These are phyloP conservation scores for Hylaea fasciaria DNA, from an alignment of 2,888 invertebrate species.

Conservation along the genomic window DNA sequence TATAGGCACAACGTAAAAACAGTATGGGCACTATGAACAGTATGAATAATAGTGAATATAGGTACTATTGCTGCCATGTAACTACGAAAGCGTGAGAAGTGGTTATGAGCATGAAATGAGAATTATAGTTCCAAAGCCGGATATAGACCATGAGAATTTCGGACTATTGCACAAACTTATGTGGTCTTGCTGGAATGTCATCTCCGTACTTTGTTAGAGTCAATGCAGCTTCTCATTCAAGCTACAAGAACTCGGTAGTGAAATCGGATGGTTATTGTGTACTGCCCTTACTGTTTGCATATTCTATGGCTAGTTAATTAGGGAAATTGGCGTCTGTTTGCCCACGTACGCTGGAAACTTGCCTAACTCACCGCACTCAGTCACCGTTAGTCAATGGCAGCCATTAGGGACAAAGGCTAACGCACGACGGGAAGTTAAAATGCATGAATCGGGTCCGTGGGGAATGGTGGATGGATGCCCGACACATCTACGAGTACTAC, in stretches of 20 bases:
- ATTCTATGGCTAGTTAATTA: conserved; percentile 70
- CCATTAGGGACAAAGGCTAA: conserved; percentile 39
- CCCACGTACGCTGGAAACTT: conserved; percentile 64
- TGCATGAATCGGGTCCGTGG: conserved; percentile 38
- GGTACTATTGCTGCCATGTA: too few relatives aligned
- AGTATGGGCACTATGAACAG: not conserved
- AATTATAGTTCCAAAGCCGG: too few relatives aligned
- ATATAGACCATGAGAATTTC: too few relatives aligned
- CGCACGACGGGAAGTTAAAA: conserved; percentile 41
- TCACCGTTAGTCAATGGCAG: conserved; percentile 38
- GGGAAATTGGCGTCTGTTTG: conserved; percentile 73
- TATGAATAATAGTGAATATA: too few relatives aligned
- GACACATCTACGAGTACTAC: conserved; percentile 2
- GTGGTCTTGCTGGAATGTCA: too few relatives aligned
- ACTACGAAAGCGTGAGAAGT: too few relatives aligned
- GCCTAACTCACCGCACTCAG: conserved; percentile 56
- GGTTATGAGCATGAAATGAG: too few relatives aligned
- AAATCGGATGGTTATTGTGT: not conserved
- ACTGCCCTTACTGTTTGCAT: conserved; percentile 19
- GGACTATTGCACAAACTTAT: too few relatives aligned
- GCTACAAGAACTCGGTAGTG: too few relatives aligned
- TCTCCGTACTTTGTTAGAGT: too few relatives aligned
- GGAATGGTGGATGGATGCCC: conserved; percentile 25
- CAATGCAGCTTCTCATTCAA: too few relatives aligned
- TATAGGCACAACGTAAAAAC: not conserved